Conservation (phyloP, 2,888 invertebrate genomes). For the Morinoia aosen region DNA sequence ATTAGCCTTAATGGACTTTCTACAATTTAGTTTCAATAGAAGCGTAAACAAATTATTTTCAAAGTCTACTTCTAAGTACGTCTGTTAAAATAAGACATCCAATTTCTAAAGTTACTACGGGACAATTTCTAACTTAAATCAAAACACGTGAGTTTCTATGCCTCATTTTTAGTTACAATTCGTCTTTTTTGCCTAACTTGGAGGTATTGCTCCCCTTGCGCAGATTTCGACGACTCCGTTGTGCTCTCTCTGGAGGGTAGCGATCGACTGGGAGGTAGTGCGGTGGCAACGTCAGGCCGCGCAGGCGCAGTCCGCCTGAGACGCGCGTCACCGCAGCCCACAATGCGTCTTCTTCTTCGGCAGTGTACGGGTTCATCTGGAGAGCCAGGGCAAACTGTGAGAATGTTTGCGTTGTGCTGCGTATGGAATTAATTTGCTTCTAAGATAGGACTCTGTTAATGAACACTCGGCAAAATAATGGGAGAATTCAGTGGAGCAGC, state of each 20-base stretch:
- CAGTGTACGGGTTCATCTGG: conserved; percentile 52
- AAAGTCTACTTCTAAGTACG: background rate
- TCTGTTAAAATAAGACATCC: background rate
- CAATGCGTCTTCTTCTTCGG: conserved; percentile 38
- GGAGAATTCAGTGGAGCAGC: no score
- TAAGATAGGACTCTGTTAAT: no score
- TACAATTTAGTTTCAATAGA: background rate
- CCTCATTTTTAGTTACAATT: background rate
- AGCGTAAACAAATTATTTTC: background rate
- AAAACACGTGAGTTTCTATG: no score
- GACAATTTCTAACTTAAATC: no score
- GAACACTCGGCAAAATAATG: no score
- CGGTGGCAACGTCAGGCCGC: background rate
- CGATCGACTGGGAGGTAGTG: conserved; percentile 1
- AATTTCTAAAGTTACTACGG: background rate
- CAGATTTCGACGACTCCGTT: background rate
- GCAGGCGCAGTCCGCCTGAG: conserved; percentile 5
- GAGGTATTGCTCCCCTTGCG: background rate
- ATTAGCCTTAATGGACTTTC: no score
- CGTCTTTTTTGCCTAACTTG: background rate
- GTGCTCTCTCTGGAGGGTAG: background rate
- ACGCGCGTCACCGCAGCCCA: conserved; percentile 25
- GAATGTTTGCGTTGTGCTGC: no score
- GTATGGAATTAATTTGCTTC: no score
- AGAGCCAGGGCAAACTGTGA: background rate